Evolutionary conservation across 1,140 invertebrate species (phyloP), one percentile per base, ranked within the genome.

Genomic region (Drosophila kurseongensis): DNA sequence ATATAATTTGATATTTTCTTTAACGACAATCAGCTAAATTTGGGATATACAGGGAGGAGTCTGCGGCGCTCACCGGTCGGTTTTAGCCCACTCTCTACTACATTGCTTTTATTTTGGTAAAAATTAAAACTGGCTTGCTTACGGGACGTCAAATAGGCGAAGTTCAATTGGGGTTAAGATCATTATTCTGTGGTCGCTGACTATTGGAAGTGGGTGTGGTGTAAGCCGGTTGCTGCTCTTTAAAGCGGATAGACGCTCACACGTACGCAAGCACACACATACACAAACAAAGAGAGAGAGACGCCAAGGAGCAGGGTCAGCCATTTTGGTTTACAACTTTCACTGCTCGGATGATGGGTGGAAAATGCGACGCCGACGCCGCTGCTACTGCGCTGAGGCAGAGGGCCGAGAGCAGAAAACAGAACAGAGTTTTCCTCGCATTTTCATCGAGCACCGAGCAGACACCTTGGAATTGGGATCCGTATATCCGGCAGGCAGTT

Each of bases 271-370:
- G 65, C 36, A 52, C 23, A 73, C 38, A 42, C 35, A 40, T 8
- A 32, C 29, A 32, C 29, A 8, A 1, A 8, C 29, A 32, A 7
- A 2, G 29, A 32, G 6, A 32, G 29, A 32, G 38, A 48, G 16
- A 40, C 48, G 45, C 35, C 41, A 57, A 52, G 59, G 45, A 55
- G 73, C 62, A 60, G 41, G 74, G 73, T 68, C 73, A 68, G 73
- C 73, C 73, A 77, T 77, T 75, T 75, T 75, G 73, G 45, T 76
- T 62, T 72, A 80, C 54, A 77, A 84, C 81, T 85, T 84, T 86
- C 82, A 88, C 75, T 82, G 71, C 48, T 65, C 74, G 54, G 56
- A 29, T 60, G 63, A 40, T 79, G 76, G 57, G 60, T 84, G 78
- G 65, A 45, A 67, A 60, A 65, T 29, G 76, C 60, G 42, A 58